A percentile compares a stretch with the other conserved stretches of the same genome.
Evolutionary conservation across 2,888 invertebrate genomes (phyloP).

Genomic region (Polyommatus icarus): DNA sequence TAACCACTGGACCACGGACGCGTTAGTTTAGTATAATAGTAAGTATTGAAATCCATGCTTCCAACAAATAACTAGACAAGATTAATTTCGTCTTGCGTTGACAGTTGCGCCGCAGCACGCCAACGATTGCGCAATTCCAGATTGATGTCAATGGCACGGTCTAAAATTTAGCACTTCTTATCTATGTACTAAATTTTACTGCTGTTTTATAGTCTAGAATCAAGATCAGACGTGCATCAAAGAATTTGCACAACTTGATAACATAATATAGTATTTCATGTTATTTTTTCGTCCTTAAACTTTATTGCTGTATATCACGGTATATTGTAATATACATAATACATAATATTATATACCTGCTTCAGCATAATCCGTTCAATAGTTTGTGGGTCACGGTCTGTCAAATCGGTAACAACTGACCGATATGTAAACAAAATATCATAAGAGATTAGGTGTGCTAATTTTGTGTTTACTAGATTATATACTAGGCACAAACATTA

Average conservation of each 20-base stretch:
- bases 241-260: too few species aligned
- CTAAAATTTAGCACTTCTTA: conserved; percentile 11
- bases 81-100: not conserved
- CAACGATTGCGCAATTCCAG: not conserved
- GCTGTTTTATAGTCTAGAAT: not conserved
- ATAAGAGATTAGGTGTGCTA: not conserved
- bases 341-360: too few species aligned
- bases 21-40: too few species aligned
- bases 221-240: not conserved
- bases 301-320: too few species aligned
- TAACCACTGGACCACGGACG: too few species aligned
- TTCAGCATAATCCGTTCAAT: too few species aligned
- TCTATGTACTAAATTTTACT: not conserved
- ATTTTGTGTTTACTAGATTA: not conserved
- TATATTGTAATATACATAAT: too few species aligned
- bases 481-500: not conserved
- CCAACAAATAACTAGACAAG: not conserved
- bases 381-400: too few species aligned
- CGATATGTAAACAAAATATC: too few species aligned
- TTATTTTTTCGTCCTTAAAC: too few species aligned
- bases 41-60: not conserved
- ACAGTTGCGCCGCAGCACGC: not conserved
- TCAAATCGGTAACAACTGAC: too few species aligned
- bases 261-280: too few species aligned
- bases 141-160: not conserved